phyloP scores from a whole-genome alignment of 2,113 vertebrate genomes.

The Gopherus flavomarginatus region DNA sequence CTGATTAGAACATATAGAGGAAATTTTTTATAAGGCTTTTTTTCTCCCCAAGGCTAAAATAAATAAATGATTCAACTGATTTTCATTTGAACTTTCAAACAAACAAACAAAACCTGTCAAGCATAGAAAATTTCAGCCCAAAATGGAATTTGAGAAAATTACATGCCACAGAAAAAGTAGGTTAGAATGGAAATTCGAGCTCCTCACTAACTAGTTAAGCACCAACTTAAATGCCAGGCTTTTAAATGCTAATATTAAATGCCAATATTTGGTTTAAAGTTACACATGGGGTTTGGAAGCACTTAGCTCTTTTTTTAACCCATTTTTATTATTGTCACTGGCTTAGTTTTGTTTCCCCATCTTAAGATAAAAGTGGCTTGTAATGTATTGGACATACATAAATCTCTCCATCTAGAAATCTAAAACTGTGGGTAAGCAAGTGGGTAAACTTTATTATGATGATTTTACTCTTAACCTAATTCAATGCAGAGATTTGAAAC shows the following conservation, averaged over 20 bases:
- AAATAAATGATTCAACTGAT: slow-evolving; percentile 70
- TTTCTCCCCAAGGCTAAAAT: slow-evolving; percentile 64
- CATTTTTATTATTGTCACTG: slow-evolving; percentile 70
- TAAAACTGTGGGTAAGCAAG: accelerated
- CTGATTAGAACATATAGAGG: slow-evolving; percentile 47
- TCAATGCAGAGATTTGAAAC: slow-evolving; percentile 37
- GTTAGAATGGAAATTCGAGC: slow-evolving; percentile 71
- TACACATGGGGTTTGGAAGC: slow-evolving; percentile 79
- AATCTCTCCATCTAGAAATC: background rate
- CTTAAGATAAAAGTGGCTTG: background rate
- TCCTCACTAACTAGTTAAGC: slow-evolving; percentile 64
- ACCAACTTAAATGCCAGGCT: slow-evolving; percentile 77
- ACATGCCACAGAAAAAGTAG: slow-evolving; percentile 70
- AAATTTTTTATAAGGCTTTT: slow-evolving; percentile 57
- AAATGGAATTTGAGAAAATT: slow-evolving; percentile 74
- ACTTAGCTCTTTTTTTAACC: slow-evolving; percentile 69
- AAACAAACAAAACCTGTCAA: slow-evolving; percentile 54
- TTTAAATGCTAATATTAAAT: slow-evolving; percentile 66
- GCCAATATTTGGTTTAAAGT: slow-evolving; percentile 80
- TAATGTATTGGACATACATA: background rate
- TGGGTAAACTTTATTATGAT: background rate
- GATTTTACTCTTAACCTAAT: slow-evolving; percentile 1
- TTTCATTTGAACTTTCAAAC: slow-evolving; percentile 57
- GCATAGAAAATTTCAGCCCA: slow-evolving; percentile 69
- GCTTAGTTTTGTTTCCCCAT: slow-evolving; percentile 59